A percentile compares a stretch with the other conserved stretches of the same genome.
phyloP scores from a whole-genome alignment of 1,140 invertebrate genomes.

The Orius laevigatus region DNA sequence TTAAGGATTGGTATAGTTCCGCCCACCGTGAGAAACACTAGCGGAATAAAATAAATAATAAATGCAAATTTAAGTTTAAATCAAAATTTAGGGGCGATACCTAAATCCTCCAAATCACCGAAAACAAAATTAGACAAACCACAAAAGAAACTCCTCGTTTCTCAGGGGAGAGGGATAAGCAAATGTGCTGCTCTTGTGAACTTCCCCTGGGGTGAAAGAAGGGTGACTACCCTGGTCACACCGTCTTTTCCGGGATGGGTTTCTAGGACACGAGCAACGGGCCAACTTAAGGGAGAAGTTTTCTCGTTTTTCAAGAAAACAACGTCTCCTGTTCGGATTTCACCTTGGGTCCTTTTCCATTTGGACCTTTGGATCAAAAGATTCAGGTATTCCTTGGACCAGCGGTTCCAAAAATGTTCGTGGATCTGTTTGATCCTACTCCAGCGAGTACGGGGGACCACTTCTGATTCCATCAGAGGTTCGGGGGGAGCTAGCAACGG shows the following conservation, averaged over 20 bases:
- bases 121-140: no score
- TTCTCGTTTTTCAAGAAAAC: conserved; percentile 11
- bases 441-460: conserved; percentile 10
- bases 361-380: conserved; percentile 11
- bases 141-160: no score
- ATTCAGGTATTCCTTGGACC: conserved; percentile 16
- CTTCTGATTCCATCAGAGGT: conserved; percentile 14
- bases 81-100: no score
- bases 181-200: conserved; percentile 18
- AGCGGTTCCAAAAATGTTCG: conserved; percentile 23
- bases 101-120: no score
- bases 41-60: no score
- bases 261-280: not conserved
- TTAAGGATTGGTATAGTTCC: no score
- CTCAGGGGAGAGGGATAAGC: no score
- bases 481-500: not conserved
- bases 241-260: conserved; percentile 9
- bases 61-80: no score
- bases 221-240: conserved; percentile 2
- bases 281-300: conserved; percentile 2
- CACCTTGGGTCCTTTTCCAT: conserved; percentile 6
- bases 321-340: conserved; percentile 5
- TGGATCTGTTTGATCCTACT: conserved; percentile 18
- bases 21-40: no score
- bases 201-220: conserved; percentile 26